Percentiles rank a stretch among this genome's conserved stretches.
These are phyloP conservation scores for Ursus arctos DNA, from an alignment of 2,113 vertebrate genomes.

Conservation along the genomic window DNA sequence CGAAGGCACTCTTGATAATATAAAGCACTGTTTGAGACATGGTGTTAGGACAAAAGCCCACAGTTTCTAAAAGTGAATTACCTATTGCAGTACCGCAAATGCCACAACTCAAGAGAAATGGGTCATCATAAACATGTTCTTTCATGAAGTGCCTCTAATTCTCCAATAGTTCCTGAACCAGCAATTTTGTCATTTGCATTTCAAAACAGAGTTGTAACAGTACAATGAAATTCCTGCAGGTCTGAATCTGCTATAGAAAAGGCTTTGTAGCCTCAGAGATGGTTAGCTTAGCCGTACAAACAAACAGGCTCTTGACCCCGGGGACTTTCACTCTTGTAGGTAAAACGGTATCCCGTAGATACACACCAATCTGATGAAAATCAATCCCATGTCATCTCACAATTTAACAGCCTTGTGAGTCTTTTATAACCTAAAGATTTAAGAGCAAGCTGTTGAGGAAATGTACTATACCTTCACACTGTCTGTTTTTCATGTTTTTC, in stretches of 20 bases:
- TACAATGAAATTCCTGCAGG: constrained; percentile 22
- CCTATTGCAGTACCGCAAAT: background rate
- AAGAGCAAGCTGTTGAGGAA: constrained; percentile 67
- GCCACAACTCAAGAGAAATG: constrained; percentile 26
- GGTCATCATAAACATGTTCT: constrained; percentile 31
- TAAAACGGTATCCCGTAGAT: constrained; percentile 38
- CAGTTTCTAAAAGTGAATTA: constrained; percentile 2
- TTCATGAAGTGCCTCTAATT: constrained; percentile 57
- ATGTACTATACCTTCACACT: constrained; percentile 94
- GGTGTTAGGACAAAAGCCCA: background rate
- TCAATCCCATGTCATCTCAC: constrained; percentile 51
- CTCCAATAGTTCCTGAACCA: constrained; percentile 49
- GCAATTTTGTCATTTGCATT: constrained; percentile 74
- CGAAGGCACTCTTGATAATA: constrained; percentile 28
- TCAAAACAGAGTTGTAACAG: constrained; percentile 66
- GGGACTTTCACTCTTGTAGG: constrained; percentile 35
- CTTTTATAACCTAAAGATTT: constrained; percentile 70
- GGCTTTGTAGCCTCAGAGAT: background rate
- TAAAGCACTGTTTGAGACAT: background rate
- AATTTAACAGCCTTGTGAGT: constrained; percentile 59
- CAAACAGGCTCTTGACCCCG: constrained; percentile 45
- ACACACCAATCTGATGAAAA: constrained; percentile 63
- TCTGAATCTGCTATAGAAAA: constrained; percentile 35
- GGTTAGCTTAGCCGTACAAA: constrained; percentile 44
- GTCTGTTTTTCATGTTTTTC: constrained; percentile 93